Evolutionary conservation across 1,140 invertebrate genomes (phyloP).

Genomic region (Micrasema longulum): DNA sequence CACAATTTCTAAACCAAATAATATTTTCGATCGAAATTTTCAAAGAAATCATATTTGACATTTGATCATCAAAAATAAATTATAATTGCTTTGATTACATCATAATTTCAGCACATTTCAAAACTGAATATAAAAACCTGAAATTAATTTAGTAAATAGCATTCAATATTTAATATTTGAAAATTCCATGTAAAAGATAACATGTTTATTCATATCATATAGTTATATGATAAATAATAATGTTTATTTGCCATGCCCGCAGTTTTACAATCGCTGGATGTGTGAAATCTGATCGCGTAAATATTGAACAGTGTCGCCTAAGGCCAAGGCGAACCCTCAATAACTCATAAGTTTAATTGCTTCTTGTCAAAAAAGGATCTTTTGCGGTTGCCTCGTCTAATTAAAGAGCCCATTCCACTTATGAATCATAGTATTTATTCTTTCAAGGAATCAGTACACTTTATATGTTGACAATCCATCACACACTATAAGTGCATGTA

Average conservation of each 20-base stretch:
- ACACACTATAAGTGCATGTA: constrained; percentile 30
- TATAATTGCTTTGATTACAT: no score
- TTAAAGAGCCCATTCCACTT: constrained; percentile 26
- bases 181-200: constrained; percentile 36
- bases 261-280: constrained; percentile 34
- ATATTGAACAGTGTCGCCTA: constrained; percentile 6
- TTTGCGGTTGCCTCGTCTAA: constrained; percentile 18
- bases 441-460: constrained; percentile 29
- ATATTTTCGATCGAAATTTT: no score
- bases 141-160: no score
- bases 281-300: constrained; percentile 24
- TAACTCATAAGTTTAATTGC: constrained; percentile 19
- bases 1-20: no score
- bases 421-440: constrained; percentile 30
- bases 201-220: constrained; percentile 25
- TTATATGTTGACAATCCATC: constrained; percentile 17
- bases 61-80: no score
- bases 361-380: no score
- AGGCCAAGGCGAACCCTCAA: constrained; percentile 20
- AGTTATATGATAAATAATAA: constrained; percentile 26
- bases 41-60: no score
- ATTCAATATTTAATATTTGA: no score
- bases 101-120: no score
- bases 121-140: no score
- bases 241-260: constrained; percentile 25